These are phyloP conservation scores for Ctenodactylus gundi DNA, from an alignment of 2,113 vertebrate genomes.

Conservation along the genomic window DNA sequence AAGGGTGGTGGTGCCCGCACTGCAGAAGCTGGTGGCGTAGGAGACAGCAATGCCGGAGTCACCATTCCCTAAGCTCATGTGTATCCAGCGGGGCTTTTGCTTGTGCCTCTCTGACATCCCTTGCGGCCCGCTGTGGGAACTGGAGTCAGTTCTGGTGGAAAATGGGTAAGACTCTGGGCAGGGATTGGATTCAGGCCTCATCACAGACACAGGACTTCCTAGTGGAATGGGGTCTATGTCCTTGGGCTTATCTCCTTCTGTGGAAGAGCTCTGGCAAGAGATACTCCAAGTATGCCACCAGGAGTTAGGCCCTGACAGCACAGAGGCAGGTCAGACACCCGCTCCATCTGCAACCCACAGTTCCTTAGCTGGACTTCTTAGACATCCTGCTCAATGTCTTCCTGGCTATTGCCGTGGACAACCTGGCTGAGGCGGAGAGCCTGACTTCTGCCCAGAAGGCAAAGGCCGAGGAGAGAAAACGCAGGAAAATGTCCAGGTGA, in stretches of 20 bases:
- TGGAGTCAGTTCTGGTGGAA: neutral
- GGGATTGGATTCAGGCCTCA: neutral
- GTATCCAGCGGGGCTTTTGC: too few species aligned
- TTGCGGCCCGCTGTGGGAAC: rapidly evolving
- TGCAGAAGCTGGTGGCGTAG: neutral
- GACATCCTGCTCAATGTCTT: slow-evolving; percentile 99
- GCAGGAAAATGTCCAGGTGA: slow-evolving; percentile 91
- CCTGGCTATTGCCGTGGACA: slow-evolving; percentile 97
- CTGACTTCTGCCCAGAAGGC: slow-evolving; percentile 96
- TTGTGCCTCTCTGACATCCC: neutral
- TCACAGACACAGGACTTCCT: neutral
- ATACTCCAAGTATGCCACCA: neutral
- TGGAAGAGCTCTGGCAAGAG: neutral
- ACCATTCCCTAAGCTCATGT: neutral
- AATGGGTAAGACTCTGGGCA: neutral
- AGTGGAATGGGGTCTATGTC: rapidly evolving
- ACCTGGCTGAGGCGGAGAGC: slow-evolving; percentile 96
- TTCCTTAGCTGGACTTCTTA: slow-evolving; percentile 85
- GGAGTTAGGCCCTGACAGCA: neutral
- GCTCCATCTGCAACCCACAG: neutral
- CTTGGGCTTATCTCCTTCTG: rapidly evolving
- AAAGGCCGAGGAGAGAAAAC: slow-evolving; percentile 93
- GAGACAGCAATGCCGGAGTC: rapidly evolving
- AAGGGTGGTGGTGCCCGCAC: neutral
- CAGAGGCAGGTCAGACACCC: neutral